A percentile compares a stretch with the other conserved stretches of the same genome.
These are phyloP conservation scores for Proisotoma minuta DNA, from an alignment of 2,888 invertebrate species.

Conservation along the genomic window DNA sequence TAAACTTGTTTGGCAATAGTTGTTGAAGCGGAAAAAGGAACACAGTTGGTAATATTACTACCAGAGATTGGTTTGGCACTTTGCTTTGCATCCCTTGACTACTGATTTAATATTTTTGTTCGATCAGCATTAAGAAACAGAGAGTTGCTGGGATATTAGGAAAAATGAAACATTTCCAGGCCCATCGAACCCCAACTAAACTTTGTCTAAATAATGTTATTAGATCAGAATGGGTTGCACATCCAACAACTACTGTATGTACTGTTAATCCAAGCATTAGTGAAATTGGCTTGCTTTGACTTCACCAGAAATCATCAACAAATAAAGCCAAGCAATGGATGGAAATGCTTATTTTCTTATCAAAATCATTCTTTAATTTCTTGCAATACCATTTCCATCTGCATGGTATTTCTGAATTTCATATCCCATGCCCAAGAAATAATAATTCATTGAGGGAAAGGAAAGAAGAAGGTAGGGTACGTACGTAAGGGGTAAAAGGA, in stretches of 20 bases:
- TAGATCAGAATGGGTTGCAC: neutral
- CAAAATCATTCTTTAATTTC: too few species aligned
- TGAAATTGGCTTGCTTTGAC: neutral
- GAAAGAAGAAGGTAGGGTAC: too few species aligned
- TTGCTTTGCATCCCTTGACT: slow-evolving; percentile 14
- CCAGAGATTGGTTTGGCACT: slow-evolving; percentile 12
- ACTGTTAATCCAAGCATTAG: neutral
- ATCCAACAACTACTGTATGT: neutral
- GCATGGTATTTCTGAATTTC: too few species aligned
- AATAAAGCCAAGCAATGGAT: too few species aligned
- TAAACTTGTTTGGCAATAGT: slow-evolving; percentile 17
- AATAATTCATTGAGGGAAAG: too few species aligned
- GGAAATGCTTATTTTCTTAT: too few species aligned
- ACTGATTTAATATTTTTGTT: slow-evolving; percentile 16
- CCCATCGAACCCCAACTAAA: slow-evolving; percentile 3
- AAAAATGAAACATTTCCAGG: slow-evolving; percentile 13
- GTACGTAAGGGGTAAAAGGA: too few species aligned
- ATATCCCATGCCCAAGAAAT: too few species aligned
- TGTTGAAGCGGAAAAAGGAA: slow-evolving; percentile 15
- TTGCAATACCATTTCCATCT: too few species aligned
- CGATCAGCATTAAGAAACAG: neutral
- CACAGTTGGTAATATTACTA: slow-evolving; percentile 7
- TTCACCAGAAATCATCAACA: too few species aligned
- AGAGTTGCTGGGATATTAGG: slow-evolving; percentile 6
- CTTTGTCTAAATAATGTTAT: slow-evolving; percentile 3